Conservation (phyloP, 2,888 invertebrate genomes). For the Ctenicera cuprea region DNA sequence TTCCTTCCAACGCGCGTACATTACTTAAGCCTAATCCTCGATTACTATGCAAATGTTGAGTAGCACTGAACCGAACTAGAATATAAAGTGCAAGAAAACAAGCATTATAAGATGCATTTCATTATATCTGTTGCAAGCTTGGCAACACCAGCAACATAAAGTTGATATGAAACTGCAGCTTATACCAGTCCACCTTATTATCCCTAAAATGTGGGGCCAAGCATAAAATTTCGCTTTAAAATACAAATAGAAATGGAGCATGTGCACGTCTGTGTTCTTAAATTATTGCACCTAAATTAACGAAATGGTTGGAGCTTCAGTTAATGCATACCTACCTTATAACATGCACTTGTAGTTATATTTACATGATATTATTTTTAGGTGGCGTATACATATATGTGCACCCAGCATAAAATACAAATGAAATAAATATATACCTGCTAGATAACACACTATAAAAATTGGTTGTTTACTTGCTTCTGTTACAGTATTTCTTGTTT, state of each 20-base stretch:
- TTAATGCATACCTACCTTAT: conserved; percentile 5
- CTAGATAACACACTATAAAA: no score
- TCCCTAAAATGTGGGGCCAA: conserved; percentile 23
- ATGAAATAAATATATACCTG: no score
- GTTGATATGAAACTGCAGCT: conserved; percentile 44
- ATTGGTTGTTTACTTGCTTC: no score
- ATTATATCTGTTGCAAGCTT: conserved; percentile 54
- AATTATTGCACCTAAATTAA: conserved; percentile 31
- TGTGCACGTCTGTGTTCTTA: conserved; percentile 17
- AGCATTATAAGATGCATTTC: conserved; percentile 57
- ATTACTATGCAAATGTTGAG: conserved; percentile 66
- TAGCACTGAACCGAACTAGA: conserved; percentile 56
- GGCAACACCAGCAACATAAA: conserved; percentile 42
- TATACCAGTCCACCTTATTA: conserved; percentile 35
- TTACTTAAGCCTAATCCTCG: conserved; percentile 57
- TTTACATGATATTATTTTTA: not conserved
- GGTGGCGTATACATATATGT: not conserved
- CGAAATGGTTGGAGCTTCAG: not conserved
- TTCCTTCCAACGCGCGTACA: conserved; percentile 34
- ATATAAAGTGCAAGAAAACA: conserved; percentile 62
- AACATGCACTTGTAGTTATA: not conserved
- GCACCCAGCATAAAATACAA: no score
- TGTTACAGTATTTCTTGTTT: no score
- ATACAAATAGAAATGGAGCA: conserved; percentile 29
- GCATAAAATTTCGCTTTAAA: conserved; percentile 22